Conservation (phyloP, 2,797 vertebrate genomes). For the Pogonophryne albipinna region DNA sequence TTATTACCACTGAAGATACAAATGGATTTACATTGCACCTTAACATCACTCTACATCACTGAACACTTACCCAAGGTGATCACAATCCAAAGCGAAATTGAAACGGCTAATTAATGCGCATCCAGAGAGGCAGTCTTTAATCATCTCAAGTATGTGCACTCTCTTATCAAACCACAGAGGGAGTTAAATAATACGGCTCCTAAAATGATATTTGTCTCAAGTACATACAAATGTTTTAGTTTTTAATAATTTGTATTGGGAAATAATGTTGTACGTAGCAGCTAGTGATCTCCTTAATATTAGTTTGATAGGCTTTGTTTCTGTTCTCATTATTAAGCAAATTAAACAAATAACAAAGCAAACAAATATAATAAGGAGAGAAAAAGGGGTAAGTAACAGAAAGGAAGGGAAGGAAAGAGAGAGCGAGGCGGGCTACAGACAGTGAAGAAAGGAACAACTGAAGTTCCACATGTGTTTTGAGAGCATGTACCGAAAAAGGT, state of each 20-base stretch:
- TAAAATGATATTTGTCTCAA: constrained; percentile 73
- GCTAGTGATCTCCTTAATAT: constrained; percentile 52
- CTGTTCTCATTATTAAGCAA: constrained; percentile 20
- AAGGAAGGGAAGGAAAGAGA: not conserved
- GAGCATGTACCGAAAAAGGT: constrained; percentile 29
- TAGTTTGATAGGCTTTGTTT: constrained; percentile 48
- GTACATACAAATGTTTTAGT: constrained; percentile 59
- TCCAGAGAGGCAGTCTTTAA: constrained; percentile 63
- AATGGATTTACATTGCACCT: constrained; percentile 60
- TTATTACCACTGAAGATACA: constrained; percentile 44
- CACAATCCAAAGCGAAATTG: constrained; percentile 52
- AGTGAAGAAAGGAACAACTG: not conserved
- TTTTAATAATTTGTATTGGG: constrained; percentile 71
- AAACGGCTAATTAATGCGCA: constrained; percentile 66
- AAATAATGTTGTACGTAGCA: constrained; percentile 56
- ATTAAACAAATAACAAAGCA: no score
- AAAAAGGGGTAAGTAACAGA: not conserved
- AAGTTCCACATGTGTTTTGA: constrained; percentile 23
- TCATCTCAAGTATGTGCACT: constrained; percentile 65
- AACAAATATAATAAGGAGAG: constrained; percentile 32
- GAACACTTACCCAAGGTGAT: constrained; percentile 54
- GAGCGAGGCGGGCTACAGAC: not conserved
- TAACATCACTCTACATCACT: constrained; percentile 52
- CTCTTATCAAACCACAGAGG: constrained; percentile 69
- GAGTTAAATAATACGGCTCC: constrained; percentile 45